Base-by-base conservation (phyloP, 2,888 invertebrate genomes). In the Ischnura elegans region DNA sequence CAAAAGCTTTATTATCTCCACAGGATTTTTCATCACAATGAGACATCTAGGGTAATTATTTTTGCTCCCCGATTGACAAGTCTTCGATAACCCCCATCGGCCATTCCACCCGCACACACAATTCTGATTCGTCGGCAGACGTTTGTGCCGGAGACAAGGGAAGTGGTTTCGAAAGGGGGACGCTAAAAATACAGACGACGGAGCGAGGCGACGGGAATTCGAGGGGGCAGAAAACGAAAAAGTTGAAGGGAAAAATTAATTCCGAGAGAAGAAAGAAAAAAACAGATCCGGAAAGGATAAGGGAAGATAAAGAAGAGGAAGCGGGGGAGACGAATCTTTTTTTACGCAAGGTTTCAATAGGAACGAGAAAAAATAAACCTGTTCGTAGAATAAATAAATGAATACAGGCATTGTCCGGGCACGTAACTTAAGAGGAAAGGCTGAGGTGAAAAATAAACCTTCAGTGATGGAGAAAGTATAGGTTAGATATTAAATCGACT, bases 221-320 rank as follows among this genome's bases (percentile, higher is more conserved):
- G 25, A 61, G 36, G 36, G n/a, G 76, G 25, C 76, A 76, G 76
- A 76, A 76, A 76, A 76, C 29, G 76, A 76, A 76, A 76, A 76
- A 76, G 29, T 36, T 76, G 36, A 76, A 76, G 76, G 16, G 76
- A 76, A 76, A 76, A 76, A 76, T 76, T 76, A 76, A 90, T 90
- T 90, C 43, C 16, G 51, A 13, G 51, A 87, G 29, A 51, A 86
- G 86, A 86, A 43, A 45, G 25, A 25, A 29, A 29, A 42, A 51
- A 87, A 87, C 29, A 87, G 87, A 45, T 3, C 46, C 87, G 76
- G 87, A 87, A 87, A 87, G 87, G 87, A 87, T 87, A 47, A 47
- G 87, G 47, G 87, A 51, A 16, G 47, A 36, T 29, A 25, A 51
- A 51, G 51, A 87, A 87, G 87, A 46, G 87, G 47, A 47, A 51